Base-by-base conservation (phyloP, 2,888 invertebrate species). In the Drosophila setosimentum region DNA sequence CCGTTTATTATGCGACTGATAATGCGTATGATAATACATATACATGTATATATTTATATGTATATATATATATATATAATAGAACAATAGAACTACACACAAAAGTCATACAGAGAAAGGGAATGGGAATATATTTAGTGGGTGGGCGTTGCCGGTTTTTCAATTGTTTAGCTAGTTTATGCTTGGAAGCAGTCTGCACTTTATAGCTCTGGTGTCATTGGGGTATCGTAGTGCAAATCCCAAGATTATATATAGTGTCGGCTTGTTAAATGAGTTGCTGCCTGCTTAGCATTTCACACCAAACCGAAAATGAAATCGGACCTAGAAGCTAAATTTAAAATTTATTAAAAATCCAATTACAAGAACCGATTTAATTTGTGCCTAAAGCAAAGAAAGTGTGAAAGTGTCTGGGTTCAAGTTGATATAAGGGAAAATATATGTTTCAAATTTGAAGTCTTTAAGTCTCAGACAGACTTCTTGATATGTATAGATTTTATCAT, bases 1-100 rank as follows among this genome's bases (percentile, higher is more conserved):
- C 16, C 68, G 78, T 81, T 83, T 82, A 82, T 83, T 87, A 84
- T 84, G 82, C 85, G 64, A 59, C 70, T 60, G 72, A 84, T 84
- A 84, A 83, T 78, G 84, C 82, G 79, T 87, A 87, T 81, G 30
- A 24, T 24, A 24, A 24, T 45, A 45, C 21, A 16, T 16, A 16
- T 16, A 16, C 21, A 45, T 16, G 24, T 16, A 45, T 3, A 24
- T 4, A 16, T 21, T 13, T 21, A 1, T 24, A 2, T 21, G 6
- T 21, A 21, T n/a, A 40, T 40, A n/a, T 18, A 3, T 35, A 3
- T 35, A 16, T n/a, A 2, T 42, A 45, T 42, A 24, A 78, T 16
- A 45, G 45, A 63, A 72, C 78, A 76, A 76, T 78, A 60, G 57
- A 62, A 21, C 18, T 45, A 24, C 49, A 33, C 48, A 50, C 53